Evolutionary conservation across 1,140 invertebrate genomes (phyloP).

Genomic region (Drosophila watanabei): DNA sequence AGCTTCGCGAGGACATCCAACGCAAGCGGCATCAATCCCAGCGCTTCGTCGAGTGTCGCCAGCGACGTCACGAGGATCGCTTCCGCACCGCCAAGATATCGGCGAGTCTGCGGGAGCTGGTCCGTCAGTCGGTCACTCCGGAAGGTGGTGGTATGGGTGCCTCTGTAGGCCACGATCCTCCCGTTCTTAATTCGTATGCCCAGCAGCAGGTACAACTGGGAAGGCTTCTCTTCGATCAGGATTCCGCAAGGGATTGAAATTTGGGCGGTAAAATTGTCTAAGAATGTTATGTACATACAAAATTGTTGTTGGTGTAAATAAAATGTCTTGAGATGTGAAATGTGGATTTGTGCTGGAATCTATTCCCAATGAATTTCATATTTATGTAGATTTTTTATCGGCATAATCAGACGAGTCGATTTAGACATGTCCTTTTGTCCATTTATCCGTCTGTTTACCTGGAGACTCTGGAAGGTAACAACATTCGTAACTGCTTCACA

Average conservation of each 20-base stretch:
- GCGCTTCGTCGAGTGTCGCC: slow-evolving; percentile 71
- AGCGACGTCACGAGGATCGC: slow-evolving; percentile 64
- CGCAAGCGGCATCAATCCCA: slow-evolving; percentile 67
- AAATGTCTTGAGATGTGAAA: slow-evolving; percentile 18
- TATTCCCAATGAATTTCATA: neutral
- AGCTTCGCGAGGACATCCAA: slow-evolving; percentile 72
- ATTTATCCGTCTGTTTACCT: too few relatives aligned
- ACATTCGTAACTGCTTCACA: too few relatives aligned
- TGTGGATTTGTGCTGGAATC: neutral
- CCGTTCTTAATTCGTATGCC: slow-evolving; percentile 38
- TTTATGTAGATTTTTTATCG: too few relatives aligned
- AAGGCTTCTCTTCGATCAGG: slow-evolving; percentile 58
- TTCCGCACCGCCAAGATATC: slow-evolving; percentile 80
- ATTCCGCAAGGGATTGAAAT: slow-evolving; percentile 16
- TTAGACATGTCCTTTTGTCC: too few relatives aligned
- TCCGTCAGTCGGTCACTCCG: slow-evolving; percentile 78
- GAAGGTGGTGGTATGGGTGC: slow-evolving; percentile 40
- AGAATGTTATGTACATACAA: slow-evolving; percentile 20
- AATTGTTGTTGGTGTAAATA: slow-evolving; percentile 74
- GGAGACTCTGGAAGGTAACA: too few relatives aligned
- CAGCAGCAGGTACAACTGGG: slow-evolving; percentile 64
- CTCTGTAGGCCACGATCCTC: slow-evolving; percentile 29
- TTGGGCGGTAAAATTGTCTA: neutral
- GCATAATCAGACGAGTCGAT: too few relatives aligned
- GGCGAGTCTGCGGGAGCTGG: slow-evolving; percentile 79